Evolutionary conservation across 2,113 vertebrate species (phyloP).

Genomic region (Bubo blakistoni): DNA sequence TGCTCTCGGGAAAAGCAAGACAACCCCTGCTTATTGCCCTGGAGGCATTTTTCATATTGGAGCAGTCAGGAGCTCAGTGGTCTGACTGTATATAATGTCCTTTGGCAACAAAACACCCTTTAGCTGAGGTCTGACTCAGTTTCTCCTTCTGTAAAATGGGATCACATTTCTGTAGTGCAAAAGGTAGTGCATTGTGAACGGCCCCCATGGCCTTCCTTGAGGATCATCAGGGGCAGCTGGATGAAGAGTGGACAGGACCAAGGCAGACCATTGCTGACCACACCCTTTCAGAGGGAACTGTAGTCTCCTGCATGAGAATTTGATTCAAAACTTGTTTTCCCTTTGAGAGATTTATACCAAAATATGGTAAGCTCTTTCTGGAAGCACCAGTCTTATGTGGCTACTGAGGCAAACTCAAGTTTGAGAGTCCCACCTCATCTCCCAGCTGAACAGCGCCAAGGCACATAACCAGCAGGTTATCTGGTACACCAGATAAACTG

Average conservation of each 20-base stretch:
- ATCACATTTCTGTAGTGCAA: neutral
- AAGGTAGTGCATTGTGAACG: fast-evolving
- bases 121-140: neutral
- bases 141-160: neutral
- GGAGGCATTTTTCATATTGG: neutral
- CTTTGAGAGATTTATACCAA: neutral
- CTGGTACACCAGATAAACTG: neutral
- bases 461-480: neutral
- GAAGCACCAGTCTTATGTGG: neutral
- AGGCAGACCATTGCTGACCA: neutral
- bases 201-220: fast-evolving
- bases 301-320: neutral
- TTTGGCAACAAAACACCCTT: neutral
- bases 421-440: neutral
- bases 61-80: neutral
- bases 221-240: neutral
- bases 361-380: neutral
- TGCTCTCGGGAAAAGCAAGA: fast-evolving
- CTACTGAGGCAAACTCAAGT: neutral
- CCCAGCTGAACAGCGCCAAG: neutral
- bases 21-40: fast-evolving
- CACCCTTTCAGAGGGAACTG: neutral
- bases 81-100: neutral
- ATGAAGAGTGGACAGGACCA: neutral
- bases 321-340: neutral